Conservation (phyloP, 2,113 vertebrate species). For the Tringa solitaria region DNA sequence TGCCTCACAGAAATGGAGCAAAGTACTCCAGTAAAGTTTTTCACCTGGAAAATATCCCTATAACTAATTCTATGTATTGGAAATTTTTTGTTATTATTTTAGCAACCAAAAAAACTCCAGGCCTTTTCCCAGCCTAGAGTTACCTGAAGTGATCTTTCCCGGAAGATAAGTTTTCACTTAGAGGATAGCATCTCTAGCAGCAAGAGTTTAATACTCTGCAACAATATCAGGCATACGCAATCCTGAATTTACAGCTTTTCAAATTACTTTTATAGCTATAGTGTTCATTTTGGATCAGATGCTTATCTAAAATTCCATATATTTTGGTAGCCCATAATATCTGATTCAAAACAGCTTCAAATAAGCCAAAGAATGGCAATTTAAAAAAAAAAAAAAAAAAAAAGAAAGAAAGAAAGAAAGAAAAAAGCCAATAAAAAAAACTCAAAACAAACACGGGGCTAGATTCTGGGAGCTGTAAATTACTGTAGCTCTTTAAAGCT, state of each 20-base stretch:
- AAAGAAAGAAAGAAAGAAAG: background rate
- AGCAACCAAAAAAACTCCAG: background rate
- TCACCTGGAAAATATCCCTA: constrained; percentile 43
- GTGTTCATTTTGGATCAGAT: constrained; percentile 49
- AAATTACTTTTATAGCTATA: constrained; percentile 54
- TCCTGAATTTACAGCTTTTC: constrained; percentile 53
- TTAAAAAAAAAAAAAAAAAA: too few species aligned
- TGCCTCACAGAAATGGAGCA: constrained; percentile 41
- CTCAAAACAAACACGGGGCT: background rate
- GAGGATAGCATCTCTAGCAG: constrained; percentile 51
- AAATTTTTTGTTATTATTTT: background rate
- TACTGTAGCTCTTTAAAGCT: background rate
- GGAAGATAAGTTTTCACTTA: constrained; percentile 62
- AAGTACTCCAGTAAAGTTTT: constrained; percentile 26
- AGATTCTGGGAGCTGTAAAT: background rate
- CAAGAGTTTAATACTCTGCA: constrained; percentile 51
- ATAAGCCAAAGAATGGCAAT: background rate
- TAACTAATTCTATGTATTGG: background rate
- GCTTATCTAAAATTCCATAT: constrained; percentile 49
- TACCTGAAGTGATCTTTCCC: constrained; percentile 49
- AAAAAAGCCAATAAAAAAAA: background rate
- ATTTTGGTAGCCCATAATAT: constrained; percentile 30
- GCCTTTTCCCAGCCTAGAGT: background rate
- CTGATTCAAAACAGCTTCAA: constrained; percentile 38
- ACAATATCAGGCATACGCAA: constrained; percentile 48